These are phyloP conservation scores for Strix occidentalis DNA, from an alignment of 2,797 vertebrate genomes.

Conservation along the genomic window DNA sequence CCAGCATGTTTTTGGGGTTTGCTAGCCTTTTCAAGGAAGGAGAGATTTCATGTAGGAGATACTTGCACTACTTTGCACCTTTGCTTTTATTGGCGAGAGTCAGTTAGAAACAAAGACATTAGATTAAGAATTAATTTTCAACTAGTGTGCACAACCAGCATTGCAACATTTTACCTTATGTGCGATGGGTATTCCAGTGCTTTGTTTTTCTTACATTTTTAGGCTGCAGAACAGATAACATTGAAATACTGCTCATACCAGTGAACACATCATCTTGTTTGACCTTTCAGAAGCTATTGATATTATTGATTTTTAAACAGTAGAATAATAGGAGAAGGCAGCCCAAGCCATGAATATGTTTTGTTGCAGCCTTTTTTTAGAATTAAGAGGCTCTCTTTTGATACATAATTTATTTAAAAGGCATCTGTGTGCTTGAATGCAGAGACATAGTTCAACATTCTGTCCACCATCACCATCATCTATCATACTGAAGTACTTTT, in stretches of 20 bases:
- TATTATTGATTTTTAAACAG: slow-evolving; percentile 26
- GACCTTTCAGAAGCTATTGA: slow-evolving; percentile 27
- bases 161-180: background rate
- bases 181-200: background rate
- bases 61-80: background rate
- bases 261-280: background rate
- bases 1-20: background rate
- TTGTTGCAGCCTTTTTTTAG: background rate
- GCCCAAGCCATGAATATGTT: background rate
- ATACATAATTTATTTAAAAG: slow-evolving; percentile 39
- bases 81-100: background rate
- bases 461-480: background rate
- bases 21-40: background rate
- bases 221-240: background rate
- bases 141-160: background rate
- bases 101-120: background rate
- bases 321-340: background rate
- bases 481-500: background rate
- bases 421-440: background rate
- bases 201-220: background rate
- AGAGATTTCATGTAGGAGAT: background rate
- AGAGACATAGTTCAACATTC: background rate
- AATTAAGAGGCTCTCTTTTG: background rate
- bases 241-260: background rate
- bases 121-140: background rate